Base-by-base conservation (phyloP, 2,113 vertebrate genomes). In the Indri indri region DNA sequence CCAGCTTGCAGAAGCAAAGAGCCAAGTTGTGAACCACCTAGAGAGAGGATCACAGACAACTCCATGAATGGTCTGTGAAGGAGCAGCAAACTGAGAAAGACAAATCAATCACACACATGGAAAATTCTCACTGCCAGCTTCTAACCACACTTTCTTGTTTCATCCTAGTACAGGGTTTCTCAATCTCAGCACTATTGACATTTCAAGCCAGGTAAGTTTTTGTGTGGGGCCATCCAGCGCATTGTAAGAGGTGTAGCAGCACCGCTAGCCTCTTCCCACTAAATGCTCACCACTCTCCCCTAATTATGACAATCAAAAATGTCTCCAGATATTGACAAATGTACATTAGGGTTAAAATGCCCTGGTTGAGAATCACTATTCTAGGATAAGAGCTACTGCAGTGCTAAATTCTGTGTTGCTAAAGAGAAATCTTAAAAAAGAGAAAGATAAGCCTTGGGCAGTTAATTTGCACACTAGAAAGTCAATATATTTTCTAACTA, bases 381-480 rank as follows among this genome's bases (percentile, higher is more conserved):
- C 59, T 77, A 61, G n/a, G 32, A 5, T 74, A 95, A 82, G 27
- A 77, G 42, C 45, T 84, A 50, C 6, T 27, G 1, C 11, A 82
- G n/a, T 42, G 47, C 27, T 27, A 66, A 79, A 6, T 52, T 94
- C 42, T 73, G 34, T 81, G 57, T 37, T 77, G 54, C 14, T 71
- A 85, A 71, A 76, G 14, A 32, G 22, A 47, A 91, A 42, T 34
- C 14, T 30, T 63, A 16, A 54, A 71, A 79, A 81, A 76, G 42
- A 84, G 25, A 63, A 92, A 47, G 18, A 17, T 50, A 83, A 88
- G 27, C 37, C 30, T 90, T 50, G 34, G 23, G 32, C 17, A 92
- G 52, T 71, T 97, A 66, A 84, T 93, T 93, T 45, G 52, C 59
- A 92, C 73, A 84, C 32, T 59, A 83, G 42, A 66, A 92, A 73